These are phyloP conservation scores for Mya arenaria DNA, from an alignment of 1,140 invertebrate species.

Conservation along the genomic window DNA sequence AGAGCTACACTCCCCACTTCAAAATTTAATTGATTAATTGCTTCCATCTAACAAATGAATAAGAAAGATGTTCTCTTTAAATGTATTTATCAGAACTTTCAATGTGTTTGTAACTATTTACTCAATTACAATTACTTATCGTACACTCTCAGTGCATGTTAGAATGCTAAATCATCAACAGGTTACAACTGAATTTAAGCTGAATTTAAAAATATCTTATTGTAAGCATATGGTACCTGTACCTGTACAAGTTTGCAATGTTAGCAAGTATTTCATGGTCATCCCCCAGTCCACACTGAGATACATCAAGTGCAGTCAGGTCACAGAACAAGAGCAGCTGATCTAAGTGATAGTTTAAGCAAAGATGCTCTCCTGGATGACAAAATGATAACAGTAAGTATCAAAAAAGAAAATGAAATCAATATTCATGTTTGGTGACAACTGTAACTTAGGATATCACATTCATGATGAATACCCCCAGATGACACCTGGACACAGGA, in stretches of 20 bases:
- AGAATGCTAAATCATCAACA: neutral
- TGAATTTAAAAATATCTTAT: neutral
- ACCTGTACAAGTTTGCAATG: conserved; percentile 57
- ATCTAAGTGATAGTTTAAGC: conserved; percentile 58
- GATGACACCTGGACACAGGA: too few relatives aligned
- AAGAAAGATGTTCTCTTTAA: too few relatives aligned
- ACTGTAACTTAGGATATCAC: too few relatives aligned
- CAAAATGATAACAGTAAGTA: too few relatives aligned
- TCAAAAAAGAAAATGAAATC: too few relatives aligned
- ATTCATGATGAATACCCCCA: too few relatives aligned
- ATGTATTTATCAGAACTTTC: neutral
- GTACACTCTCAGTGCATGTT: neutral
- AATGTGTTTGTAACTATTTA: neutral
- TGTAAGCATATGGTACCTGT: neutral
- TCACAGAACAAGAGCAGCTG: conserved; percentile 50
- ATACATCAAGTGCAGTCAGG: conserved; percentile 51
- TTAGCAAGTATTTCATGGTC: conserved; percentile 62
- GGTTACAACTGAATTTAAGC: neutral
- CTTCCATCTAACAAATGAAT: neutral
- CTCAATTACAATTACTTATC: too few relatives aligned
- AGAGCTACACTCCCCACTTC: too few relatives aligned
- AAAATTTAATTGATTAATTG: too few relatives aligned
- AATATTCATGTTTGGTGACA: too few relatives aligned
- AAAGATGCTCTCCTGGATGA: conserved; percentile 49
- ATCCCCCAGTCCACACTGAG: conserved; percentile 61